phyloP scores from a whole-genome alignment of 2,113 vertebrate species.

The Danionella cerebrum region DNA sequence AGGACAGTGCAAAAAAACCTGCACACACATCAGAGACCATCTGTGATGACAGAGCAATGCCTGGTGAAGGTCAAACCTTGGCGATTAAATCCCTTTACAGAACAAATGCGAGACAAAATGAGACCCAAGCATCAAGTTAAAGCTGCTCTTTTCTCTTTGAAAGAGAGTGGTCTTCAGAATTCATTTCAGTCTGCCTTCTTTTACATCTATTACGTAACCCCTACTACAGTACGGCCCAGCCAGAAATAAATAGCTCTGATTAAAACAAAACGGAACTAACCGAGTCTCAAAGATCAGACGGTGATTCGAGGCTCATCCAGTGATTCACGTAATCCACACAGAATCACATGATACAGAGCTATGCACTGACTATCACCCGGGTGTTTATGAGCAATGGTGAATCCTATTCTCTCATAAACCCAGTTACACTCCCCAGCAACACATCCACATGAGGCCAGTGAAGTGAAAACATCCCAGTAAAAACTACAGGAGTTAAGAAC shows the following conservation, averaged over 20 bases:
- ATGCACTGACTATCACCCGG: not conserved
- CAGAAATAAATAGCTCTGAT: not conserved
- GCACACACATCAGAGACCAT: conserved; percentile 14
- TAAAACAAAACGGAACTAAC: not conserved
- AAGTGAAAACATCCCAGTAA: too few species aligned
- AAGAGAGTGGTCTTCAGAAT: not conserved
- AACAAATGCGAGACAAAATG: not conserved
- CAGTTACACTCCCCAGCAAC: not conserved
- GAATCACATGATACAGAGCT: not conserved
- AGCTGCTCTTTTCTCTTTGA: not conserved
- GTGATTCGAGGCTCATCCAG: not conserved
- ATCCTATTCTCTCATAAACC: not conserved
- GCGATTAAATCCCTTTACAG: not conserved
- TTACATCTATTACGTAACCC: not conserved
- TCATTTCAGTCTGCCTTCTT: not conserved
- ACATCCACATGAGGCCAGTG: too few species aligned
- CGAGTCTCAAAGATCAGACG: not conserved
- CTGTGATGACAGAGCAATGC: not conserved
- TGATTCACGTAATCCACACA: not conserved
- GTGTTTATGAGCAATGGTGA: not conserved
- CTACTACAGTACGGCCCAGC: not conserved
- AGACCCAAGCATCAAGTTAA: not conserved
- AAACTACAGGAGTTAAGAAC: too few species aligned
- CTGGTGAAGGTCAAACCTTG: conserved; percentile 2
- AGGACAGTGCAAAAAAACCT: not conserved